Evolutionary conservation across 2,797 vertebrate species (phyloP), one percentile per base, ranked within the genome.

Genomic region (Diglossa cyanea): DNA sequence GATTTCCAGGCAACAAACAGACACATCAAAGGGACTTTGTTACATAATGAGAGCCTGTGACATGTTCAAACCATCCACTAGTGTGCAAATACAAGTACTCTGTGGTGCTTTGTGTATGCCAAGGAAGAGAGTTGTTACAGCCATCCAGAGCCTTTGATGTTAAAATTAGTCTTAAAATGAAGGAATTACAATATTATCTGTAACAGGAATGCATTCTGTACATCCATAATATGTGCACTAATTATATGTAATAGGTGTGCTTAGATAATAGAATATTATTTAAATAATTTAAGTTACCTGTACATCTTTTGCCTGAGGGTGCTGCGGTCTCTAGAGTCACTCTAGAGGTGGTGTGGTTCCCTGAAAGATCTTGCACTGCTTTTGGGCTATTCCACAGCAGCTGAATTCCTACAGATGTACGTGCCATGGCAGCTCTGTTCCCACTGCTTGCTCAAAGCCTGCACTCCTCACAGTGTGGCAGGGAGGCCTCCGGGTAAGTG

Each of bases 1-100:
- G 51, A 62, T 75, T 92, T 91, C 67, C 76, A 84, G 37, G 55
- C 55, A 88, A 50, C 23, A 82, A 20, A 51, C 44, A 86, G 48
- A 63, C 54, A 91, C 88, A 93, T 93, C 90, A 97, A 84, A 87
- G 51, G 45, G 48, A 48, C n/a, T 80, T 71, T 25, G 9, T 77
- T 94, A 31, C 45, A 13, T 14, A 73, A 78, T 13, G 48, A 65
- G 42, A 57, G 39, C n/a, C 61, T 91, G 54, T 25, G 72, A 72
- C 65, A 18, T 58, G 81, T 86, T 91, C 61, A 68, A 80, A 77
- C 84, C 12, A 18, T 48, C 33, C 31, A 24, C 3, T 1, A 67
- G 37, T 19, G 20, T 48, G 47, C n/a, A 39, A 6, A 5, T 48
- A 11, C 3, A 35, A 72, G 28, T 30, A 45, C 28, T 61, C 42